A percentile compares a stretch with the other conserved stretches of the same genome.
Conservation (phyloP, 1,140 invertebrate genomes). For the Radopholus similis region DNA sequence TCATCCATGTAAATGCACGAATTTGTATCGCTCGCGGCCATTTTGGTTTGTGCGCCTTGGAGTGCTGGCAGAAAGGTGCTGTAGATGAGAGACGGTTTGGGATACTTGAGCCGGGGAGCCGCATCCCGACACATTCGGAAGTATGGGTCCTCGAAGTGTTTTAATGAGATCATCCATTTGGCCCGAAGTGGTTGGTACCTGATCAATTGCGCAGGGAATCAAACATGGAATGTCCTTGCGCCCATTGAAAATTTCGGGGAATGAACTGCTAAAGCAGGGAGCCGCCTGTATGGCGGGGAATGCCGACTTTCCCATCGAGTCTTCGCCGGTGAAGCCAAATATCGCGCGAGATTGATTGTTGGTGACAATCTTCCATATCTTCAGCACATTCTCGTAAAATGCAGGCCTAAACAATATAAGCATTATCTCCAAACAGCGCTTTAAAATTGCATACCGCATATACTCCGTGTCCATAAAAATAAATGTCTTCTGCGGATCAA, state of each 20-base stretch:
- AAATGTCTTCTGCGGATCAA: constrained; percentile 90
- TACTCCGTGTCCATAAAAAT: constrained; percentile 92
- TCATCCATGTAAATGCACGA: constrained; percentile 92
- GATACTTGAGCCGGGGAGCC: constrained; percentile 77
- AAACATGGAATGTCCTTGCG: constrained; percentile 80
- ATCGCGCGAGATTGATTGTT: constrained; percentile 88
- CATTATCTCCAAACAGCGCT: neutral
- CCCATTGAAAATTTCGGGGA: constrained; percentile 87
- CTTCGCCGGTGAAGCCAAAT: constrained; percentile 93
- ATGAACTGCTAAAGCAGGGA: constrained; percentile 82
- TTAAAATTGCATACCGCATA: constrained; percentile 73
- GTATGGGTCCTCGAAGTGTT: constrained; percentile 76
- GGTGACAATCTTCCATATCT: constrained; percentile 86
- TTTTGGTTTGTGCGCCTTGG: constrained; percentile 86
- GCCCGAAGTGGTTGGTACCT: constrained; percentile 65
- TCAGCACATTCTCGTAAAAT: constrained; percentile 86
- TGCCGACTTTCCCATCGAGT: constrained; percentile 88
- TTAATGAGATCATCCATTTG: no score
- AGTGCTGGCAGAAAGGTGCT: constrained; percentile 90
- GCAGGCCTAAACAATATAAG: constrained; percentile 65
- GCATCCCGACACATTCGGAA: constrained; percentile 97
- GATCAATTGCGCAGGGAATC: constrained; percentile 98
- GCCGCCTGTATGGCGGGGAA: constrained; percentile 95
- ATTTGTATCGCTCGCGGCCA: constrained; percentile 90
- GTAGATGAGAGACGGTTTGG: constrained; percentile 90